Evolutionary conservation across 23 tunicate species (phyloP), one percentile per base, ranked within the genome.

Genomic region (Ciona savignyi): DNA sequence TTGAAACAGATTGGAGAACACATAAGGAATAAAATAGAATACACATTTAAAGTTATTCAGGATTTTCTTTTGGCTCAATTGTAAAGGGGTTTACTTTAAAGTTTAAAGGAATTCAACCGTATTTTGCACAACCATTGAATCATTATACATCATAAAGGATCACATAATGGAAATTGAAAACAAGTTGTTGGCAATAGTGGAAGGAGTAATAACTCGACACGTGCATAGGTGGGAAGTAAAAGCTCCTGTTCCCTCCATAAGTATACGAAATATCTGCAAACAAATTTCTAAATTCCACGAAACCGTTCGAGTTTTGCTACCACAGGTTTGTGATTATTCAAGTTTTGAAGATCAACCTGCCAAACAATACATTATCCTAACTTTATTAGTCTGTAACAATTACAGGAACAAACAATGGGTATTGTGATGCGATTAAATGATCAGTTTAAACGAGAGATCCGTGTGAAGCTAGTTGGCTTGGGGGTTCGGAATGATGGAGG

Each of bases 231-330:
- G 90, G 97, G 81, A 90, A 32, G 97, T 84, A 28, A 90, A 90
- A 64, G 97, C 97, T 22, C 97, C 97, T 0, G 79, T 90, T 33
- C 97, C 97, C 4, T 90, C 97, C 6, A 23, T 74, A 0, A 75
- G 65, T 22, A 70, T 90, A 32, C 73, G 90, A 24, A 74, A 34
- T 3, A 80, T 90, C 30, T 84, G 85, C 62, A 75, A 82, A 25
- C 97, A 90, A 65, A 70, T 90, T 11, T 63, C 75, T 26, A 90
- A 90, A 66, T 77, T 90, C 62, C 87, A 88, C 33, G 96, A 88
- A 30, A 88, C 83, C 23, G 85, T 88, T 28, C 27, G 68, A 19
- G 62, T 71, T 33, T 61, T 88, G 35, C 74, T 88, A 33, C 96
- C 96, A 9, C 60, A 60, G 75, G 89, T 84, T 42, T 48, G 32